These are phyloP conservation scores for Lithophane leautieri DNA, from an alignment of 2,888 invertebrate species.

Conservation along the genomic window DNA sequence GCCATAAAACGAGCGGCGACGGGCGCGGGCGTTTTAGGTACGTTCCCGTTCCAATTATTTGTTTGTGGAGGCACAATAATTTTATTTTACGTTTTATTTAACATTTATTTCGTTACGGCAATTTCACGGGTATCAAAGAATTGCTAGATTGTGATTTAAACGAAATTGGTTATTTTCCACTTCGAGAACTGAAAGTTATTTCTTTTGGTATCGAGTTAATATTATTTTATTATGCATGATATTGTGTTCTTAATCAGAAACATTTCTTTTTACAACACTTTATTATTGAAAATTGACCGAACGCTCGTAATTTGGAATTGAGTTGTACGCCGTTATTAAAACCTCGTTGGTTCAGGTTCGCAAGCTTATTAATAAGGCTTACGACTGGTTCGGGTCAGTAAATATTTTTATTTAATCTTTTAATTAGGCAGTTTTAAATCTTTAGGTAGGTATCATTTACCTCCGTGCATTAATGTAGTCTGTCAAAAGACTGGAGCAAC, in stretches of 20 bases:
- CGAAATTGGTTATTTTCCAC: constrained; percentile 90
- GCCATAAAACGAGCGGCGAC: constrained; percentile 89
- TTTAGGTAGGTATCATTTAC: neutral
- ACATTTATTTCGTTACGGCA: constrained; percentile 91
- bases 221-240: constrained; percentile 88
- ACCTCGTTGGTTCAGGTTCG: constrained; percentile 50
- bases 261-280: constrained; percentile 73
- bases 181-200: constrained; percentile 82
- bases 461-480: neutral
- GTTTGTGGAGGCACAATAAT: constrained; percentile 90
- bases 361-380: constrained; percentile 61
- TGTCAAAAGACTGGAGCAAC: constrained; percentile 33
- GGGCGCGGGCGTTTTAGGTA: constrained; percentile 84
- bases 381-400: constrained; percentile 41
- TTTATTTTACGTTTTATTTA: constrained; percentile 91
- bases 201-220: constrained; percentile 82
- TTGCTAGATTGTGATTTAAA: constrained; percentile 90
- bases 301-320: constrained; percentile 70
- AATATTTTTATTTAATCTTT: constrained; percentile 23
- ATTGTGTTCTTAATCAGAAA: constrained; percentile 82
- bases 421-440: constrained; percentile 10
- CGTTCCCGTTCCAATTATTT: constrained; percentile 89
- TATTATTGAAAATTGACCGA: constrained; percentile 75
- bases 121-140: constrained; percentile 90
- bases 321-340: constrained; percentile 69